A percentile compares a stretch with the other conserved stretches of the same genome.
Conservation (phyloP, 2,113 vertebrate genomes). For the Thunnus thynnus region DNA sequence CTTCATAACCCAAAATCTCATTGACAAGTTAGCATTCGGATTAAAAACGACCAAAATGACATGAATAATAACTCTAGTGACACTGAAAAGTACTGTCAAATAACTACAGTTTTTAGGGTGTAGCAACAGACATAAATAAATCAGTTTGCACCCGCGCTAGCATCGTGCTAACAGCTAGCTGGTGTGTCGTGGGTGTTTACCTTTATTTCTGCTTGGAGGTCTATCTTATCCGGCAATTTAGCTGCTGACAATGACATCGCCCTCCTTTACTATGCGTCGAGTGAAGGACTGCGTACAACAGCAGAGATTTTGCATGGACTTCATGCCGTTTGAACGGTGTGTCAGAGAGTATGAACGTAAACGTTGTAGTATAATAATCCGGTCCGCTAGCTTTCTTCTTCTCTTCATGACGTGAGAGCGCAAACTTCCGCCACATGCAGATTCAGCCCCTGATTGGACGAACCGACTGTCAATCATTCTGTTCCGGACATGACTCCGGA, state of each 20-base stretch:
- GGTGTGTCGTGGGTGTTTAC: constrained; percentile 70
- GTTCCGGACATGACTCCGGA: constrained; percentile 67
- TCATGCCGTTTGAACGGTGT: constrained; percentile 45
- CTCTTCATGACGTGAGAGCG: constrained; percentile 28
- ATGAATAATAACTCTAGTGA: too few species aligned
- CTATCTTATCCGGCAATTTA: constrained; percentile 38
- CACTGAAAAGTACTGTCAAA: too few species aligned
- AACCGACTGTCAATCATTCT: constrained; percentile 28
- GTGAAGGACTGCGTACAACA: not conserved
- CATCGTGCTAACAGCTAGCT: constrained; percentile 58
- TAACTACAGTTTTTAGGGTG: fast-evolving
- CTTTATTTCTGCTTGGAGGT: constrained; percentile 55
- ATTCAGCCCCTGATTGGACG: constrained; percentile 50
- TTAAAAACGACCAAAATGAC: too few species aligned
- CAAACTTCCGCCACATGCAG: constrained; percentile 64
- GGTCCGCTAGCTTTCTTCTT: constrained; percentile 39
- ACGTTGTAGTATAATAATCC: constrained; percentile 71
- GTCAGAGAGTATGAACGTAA: constrained; percentile 33
- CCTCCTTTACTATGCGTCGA: constrained; percentile 1
- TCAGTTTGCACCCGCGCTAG: constrained; percentile 42
- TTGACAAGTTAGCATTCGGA: too few species aligned
- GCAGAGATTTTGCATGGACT: not conserved
- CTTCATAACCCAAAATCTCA: not conserved
- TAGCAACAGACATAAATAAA: not conserved
- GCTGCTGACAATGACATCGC: constrained; percentile 54